Conservation (phyloP, 2,888 invertebrate genomes). For the Apamea monoglypha region DNA sequence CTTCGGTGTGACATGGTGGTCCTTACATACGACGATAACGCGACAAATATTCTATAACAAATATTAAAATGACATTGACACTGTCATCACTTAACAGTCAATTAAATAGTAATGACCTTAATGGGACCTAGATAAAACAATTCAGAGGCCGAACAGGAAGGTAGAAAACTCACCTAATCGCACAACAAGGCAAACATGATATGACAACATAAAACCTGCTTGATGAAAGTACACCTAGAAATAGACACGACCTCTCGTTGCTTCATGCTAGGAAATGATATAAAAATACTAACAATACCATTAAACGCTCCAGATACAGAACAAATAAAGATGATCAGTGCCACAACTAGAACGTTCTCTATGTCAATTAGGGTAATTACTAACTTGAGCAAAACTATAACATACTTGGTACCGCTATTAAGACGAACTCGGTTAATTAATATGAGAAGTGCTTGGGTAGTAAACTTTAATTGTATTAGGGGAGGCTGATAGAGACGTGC, state of each 20-base stretch:
- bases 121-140: slow-evolving; percentile 15
- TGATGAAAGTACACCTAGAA: slow-evolving; percentile 29
- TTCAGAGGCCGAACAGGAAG: slow-evolving; percentile 37
- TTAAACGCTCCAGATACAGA: slow-evolving; percentile 22
- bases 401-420: slow-evolving; percentile 49
- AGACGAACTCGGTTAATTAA: slow-evolving; percentile 47
- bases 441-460: slow-evolving; percentile 47
- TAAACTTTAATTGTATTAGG: slow-evolving; percentile 58
- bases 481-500: slow-evolving; percentile 16
- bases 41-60: slow-evolving; percentile 8
- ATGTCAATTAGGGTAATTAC: slow-evolving; percentile 62
- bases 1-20: slow-evolving; percentile 44
- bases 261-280: neutral
- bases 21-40: neutral
- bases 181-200: slow-evolving; percentile 37
- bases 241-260: slow-evolving; percentile 10
- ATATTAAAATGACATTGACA: slow-evolving; percentile 15
- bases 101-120: slow-evolving; percentile 18
- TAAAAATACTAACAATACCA: slow-evolving; percentile 22
- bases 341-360: slow-evolving; percentile 46
- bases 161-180: slow-evolving; percentile 20
- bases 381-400: slow-evolving; percentile 53
- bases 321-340: slow-evolving; percentile 33
- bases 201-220: slow-evolving; percentile 25
- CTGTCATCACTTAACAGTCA: neutral